phyloP scores from a whole-genome alignment of 2,888 invertebrate species.

The Thymelicus lineola region DNA sequence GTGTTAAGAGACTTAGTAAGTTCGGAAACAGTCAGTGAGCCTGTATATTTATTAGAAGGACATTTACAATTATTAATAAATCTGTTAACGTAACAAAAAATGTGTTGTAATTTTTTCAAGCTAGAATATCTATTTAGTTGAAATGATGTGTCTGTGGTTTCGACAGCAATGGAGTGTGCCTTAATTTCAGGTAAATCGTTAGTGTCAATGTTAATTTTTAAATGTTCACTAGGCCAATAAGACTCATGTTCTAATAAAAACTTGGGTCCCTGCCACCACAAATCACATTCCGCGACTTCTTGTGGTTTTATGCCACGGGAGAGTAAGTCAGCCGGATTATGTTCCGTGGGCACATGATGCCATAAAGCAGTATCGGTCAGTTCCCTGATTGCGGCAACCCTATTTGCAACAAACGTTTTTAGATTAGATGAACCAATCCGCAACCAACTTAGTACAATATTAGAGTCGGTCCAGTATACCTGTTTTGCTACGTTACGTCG shows the following conservation, averaged over 20 bases:
- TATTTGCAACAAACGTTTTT: neutral
- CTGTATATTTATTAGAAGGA: neutral
- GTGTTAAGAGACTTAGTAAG: neutral
- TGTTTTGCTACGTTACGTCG: constrained; percentile 1
- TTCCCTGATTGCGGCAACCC: constrained; percentile 4
- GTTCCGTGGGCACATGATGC: constrained; percentile 1
- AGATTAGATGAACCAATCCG: constrained; percentile 1
- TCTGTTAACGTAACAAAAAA: neutral
- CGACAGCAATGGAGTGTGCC: neutral
- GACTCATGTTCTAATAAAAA: too few relatives aligned
- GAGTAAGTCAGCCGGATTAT: neutral
- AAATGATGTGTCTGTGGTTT: neutral
- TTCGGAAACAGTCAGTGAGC: neutral
- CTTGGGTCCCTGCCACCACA: too few relatives aligned
- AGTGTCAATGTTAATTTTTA: too few relatives aligned
- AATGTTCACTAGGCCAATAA: too few relatives aligned
- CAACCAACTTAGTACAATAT: neutral
- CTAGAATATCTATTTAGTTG: neutral
- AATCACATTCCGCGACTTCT: too few relatives aligned
- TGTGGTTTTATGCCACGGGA: neutral
- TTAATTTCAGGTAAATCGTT: too few relatives aligned
- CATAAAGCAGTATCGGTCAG: constrained; percentile 4
- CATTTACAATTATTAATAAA: neutral
- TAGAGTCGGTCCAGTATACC: constrained; percentile 8
- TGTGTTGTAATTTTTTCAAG: neutral